Conservation (phyloP, 2,797 vertebrate genomes). For the Sebastes cheni region DNA sequence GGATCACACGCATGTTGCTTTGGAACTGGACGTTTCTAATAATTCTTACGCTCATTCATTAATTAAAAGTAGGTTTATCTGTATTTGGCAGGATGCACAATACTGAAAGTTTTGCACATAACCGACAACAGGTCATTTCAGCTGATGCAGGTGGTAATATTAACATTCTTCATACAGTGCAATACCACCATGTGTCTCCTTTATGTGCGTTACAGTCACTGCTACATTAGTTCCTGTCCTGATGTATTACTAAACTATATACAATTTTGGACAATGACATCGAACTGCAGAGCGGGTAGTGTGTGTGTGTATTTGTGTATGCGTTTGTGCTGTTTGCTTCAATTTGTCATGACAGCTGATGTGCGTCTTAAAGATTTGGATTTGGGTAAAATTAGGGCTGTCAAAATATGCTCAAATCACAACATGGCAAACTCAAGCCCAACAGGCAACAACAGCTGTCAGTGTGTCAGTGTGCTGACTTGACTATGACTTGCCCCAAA, state of each 20-base stretch:
- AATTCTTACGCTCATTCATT: not conserved
- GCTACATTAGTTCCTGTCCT: not conserved
- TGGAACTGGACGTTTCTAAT: not conserved
- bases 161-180: not conserved
- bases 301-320: not conserved
- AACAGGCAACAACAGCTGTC: too few species aligned
- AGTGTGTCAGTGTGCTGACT: too few species aligned
- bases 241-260: not conserved
- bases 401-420: too few species aligned
- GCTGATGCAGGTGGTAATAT: not conserved
- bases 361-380: too few species aligned
- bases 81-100: not conserved
- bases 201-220: not conserved
- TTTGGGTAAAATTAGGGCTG: too few species aligned
- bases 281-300: not conserved
- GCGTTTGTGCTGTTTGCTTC: too few species aligned
- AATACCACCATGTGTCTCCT: not conserved
- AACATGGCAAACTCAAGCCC: too few species aligned
- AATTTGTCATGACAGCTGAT: too few species aligned
- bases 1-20: not conserved
- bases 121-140: not conserved
- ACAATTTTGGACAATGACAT: not conserved
- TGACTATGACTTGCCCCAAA: too few species aligned
- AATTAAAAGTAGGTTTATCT: not conserved
- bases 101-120: not conserved